Evolutionary conservation across 2,888 invertebrate genomes (phyloP), one percentile per base, ranked within the genome.

Genomic region (Chouioia cunea): DNA sequence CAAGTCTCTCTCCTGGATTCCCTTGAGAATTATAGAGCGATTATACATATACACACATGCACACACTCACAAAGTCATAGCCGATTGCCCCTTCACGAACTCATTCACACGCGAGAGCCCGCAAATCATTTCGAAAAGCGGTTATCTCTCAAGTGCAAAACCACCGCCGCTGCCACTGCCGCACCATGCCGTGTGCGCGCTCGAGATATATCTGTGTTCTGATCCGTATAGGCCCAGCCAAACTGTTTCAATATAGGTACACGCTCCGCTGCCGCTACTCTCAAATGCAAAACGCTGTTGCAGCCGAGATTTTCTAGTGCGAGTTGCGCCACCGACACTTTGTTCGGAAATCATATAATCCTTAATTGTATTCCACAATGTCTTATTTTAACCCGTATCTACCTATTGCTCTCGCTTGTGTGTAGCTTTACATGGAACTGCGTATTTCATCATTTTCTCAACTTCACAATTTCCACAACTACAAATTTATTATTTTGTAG

Each of bases 21-120:
- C 60, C 71, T 27, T 54, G 68, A 71, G 74, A 76, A 76, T 74
- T 70, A 74, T 71, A 66, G 63, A 20, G 48, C 56, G 65, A 72
- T 72, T 68, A 59, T 60, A 23, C 48, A 57, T 18, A 43, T 48
- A 54, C 59, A 59, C 27, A 27, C 27, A 27, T 6, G 6, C 27
- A 27, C 27, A 27, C 3, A 36, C 10, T 10, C 36, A 10, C 12
- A 36, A 1, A 36, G 10, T 10, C 36, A 36, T 10, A 36, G 36
- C 6, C 36, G 27, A 27, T 4, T 6, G 27, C 4, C 27, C 4
- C 27, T 27, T 36, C 36, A 20, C 64, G 60, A 62, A 62, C 62
- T 57, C 52, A 62, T 71, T 71, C 65, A 52, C 65, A 66, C 70
- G 70, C 46, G 59, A 60, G 36, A 43, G 23, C 54, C 48, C 58